A percentile compares a stretch with the other conserved stretches of the same genome.
Conservation (phyloP, 2,888 invertebrate species). For the Agriopis marginaria region DNA sequence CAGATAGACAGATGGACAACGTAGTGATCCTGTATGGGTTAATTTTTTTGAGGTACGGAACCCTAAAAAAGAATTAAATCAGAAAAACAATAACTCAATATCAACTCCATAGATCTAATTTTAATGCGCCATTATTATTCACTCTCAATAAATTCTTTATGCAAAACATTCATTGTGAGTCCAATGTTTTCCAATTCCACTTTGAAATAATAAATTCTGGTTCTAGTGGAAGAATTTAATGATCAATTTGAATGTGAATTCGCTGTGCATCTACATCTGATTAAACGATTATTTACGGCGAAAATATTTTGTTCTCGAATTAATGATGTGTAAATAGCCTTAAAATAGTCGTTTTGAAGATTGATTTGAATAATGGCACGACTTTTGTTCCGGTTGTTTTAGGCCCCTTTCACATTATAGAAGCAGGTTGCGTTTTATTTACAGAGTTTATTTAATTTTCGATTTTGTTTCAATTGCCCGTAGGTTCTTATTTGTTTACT, state of each 20-base stretch:
- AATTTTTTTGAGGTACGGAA: too few relatives aligned
- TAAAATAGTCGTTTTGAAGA: conserved; percentile 22
- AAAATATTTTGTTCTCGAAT: conserved; percentile 41
- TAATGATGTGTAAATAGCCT: conserved; percentile 41
- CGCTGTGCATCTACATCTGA: conserved; percentile 40
- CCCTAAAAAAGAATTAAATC: too few relatives aligned
- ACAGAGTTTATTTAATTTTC: too few relatives aligned
- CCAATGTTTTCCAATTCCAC: conserved; percentile 23
- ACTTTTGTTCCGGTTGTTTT: conserved; percentile 26
- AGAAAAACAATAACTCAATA: conserved; percentile 10
- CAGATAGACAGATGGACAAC: too few relatives aligned
- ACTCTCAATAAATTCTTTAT: conserved; percentile 23
- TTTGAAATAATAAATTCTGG: conserved; percentile 28
- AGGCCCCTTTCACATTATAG: not conserved
- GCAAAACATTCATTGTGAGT: conserved; percentile 28
- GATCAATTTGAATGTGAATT: conserved; percentile 45
- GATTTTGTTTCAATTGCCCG: too few relatives aligned
- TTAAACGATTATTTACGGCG: conserved; percentile 42
- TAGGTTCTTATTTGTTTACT: too few relatives aligned
- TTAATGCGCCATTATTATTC: conserved; percentile 27
- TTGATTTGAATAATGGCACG: conserved; percentile 28
- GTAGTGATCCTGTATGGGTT: too few relatives aligned
- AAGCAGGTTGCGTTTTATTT: too few relatives aligned
- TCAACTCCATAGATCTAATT: conserved; percentile 8
- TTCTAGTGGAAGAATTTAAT: conserved; percentile 48